phyloP scores from a whole-genome alignment of 2,113 vertebrate species.

The Entomyzon cyanotis region DNA sequence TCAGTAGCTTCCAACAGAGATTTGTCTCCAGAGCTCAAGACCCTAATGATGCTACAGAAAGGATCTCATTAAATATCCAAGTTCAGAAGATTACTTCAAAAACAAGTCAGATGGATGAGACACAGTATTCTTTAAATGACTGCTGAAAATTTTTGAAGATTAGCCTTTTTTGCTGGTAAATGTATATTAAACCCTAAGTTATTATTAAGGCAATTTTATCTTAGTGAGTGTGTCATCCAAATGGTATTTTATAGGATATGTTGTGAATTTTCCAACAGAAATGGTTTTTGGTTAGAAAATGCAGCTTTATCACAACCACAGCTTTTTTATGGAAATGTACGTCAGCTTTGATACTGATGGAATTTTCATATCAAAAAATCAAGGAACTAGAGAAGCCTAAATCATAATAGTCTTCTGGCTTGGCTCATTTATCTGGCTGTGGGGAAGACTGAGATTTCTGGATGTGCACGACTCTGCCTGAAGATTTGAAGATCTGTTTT shows the following conservation, averaged over 20 bases:
- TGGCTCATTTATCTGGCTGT: not conserved
- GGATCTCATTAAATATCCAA: not conserved
- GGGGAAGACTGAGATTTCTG: not conserved
- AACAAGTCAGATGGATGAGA: not conserved
- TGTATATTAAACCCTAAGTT: not conserved
- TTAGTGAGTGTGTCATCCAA: not conserved
- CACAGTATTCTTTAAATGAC: not conserved
- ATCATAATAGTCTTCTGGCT: not conserved
- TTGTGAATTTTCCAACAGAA: conserved; percentile 4
- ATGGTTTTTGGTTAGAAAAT: conserved; percentile 5
- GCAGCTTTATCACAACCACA: not conserved
- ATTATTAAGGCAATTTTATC: not conserved
- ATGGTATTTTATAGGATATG: not conserved
- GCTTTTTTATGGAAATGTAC: not conserved
- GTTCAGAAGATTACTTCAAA: not conserved
- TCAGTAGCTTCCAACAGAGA: not conserved
- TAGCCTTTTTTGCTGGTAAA: not conserved
- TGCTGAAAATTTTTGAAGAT: not conserved
- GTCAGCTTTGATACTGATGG: conserved; percentile 5
- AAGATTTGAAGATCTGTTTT: not conserved
- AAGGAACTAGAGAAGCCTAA: not conserved
- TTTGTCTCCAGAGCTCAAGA: not conserved
- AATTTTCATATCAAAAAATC: conserved; percentile 21
- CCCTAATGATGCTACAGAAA: not conserved
- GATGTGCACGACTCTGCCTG: not conserved